Evolutionary conservation across 2,113 vertebrate genomes (phyloP), one percentile per base, ranked within the genome.

Genomic region (Barnardius zonarius): DNA sequence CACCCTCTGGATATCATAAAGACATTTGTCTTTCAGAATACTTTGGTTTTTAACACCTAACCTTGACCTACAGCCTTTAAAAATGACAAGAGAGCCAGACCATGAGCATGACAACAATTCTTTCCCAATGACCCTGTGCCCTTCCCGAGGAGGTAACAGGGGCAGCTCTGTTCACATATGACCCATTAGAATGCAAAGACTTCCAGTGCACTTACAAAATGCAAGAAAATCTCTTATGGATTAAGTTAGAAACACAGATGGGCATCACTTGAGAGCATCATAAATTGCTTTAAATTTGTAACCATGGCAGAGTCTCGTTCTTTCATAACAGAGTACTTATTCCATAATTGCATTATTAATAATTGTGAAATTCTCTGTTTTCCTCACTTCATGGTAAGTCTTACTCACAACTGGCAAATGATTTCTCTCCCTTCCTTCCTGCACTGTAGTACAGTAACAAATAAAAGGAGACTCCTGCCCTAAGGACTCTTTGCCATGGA

Each of bases 191-290:
- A 35, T 2, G 9, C 44, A 18, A 27, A 44, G 57, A 24, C 7
- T 64, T 16, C 75, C 67, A 25, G 0, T 4, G 35, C 37, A 6
- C 52, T 11, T 4, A 2, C 43, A 30, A 72, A 48, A 16, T 0
- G 12, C 48, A 41, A 1, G 30, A 15, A 14, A 22, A 5, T 0
- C 67, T 61, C 27, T 27, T 43, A 18, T 1, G 27, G 48, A 3
- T 15, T 57, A 51, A 20, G 44, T 5, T 57, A 76, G 74, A 41
- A 39, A 62, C n/a, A 44, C 37, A 62, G 54, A 19, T 15, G 35
- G 76, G 67, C 19, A 41, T 28, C 5, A 5, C 43, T 52, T 14
- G 43, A 76, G 20, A 82, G n/a, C 91, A 17, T 22, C 79, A 39
- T 35, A 35, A 85, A 39, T 6, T 35, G 39, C 52, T 35, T 55